Evolutionary conservation across 1,140 invertebrate species (phyloP), one percentile per base, ranked within the genome.

Genomic region (Drosophila sturtevanti): DNA sequence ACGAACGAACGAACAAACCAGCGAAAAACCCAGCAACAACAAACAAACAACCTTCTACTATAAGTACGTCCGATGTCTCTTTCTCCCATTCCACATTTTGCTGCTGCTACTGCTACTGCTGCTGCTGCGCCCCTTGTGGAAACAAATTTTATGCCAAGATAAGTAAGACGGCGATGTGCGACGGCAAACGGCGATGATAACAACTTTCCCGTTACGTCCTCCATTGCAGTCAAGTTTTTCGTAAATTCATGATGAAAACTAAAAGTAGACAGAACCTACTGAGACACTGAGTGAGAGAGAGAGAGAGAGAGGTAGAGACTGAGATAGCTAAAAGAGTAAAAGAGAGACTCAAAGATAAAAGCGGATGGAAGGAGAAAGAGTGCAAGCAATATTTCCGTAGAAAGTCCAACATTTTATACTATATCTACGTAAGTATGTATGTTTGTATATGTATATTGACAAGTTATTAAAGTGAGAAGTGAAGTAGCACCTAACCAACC

Each of bases 141-240:
- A 87, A 82, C 82, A 87, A 87, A 87, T 87, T 87, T 87, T 82
- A 89, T 82, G 79, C 84, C 84, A 89, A 87, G 82, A 87, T 87
- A 87, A 87, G 84, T 79, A 72, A 77, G 73, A 76, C 37, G 54
- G 54, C 54, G 54, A 56, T 48, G 31, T 56, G 54, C 54, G 54
- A 56, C 54, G 54, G 54, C 54, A 56, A 60, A 72, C 64, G 27
- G 66, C 67, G 76, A 78, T 67, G 76, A 78, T 67, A 75, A 71
- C 59, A 71, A 78, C 72, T 89, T 82, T 81, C 41, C 62, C 68
- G 81, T 62, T 67, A 55, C 38, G 55, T 35, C 60, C 48, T 44
- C 59, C 64, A 18, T 18, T 61, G 60, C 72, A 72, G 75, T 69
- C 68, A 86, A 79, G 67, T 86, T 86, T 86, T 72, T 66, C 54